Evolutionary conservation across 2,888 invertebrate genomes (phyloP), one percentile per base, ranked within the genome.

Genomic region (Orchesellides sinensis): DNA sequence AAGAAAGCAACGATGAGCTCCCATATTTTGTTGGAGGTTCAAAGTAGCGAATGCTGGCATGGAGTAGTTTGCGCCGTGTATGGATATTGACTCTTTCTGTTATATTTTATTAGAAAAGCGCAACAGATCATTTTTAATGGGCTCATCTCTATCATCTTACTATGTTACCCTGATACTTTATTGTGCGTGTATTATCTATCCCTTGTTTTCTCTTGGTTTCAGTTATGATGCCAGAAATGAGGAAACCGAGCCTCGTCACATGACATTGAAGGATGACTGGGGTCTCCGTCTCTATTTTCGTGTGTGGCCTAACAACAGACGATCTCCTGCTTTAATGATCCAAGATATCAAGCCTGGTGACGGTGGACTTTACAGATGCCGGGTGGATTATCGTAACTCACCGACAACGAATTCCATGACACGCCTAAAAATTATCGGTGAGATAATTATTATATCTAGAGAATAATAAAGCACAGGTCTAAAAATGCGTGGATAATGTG

Each of bases 381-480:
- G 97, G 87, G 95, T 97, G 86, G 97, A 97, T 91, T 97, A 96
- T 89, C 93, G 94, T 83, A 94, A 96, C 90, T 95, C 96, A 0
- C 96, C 96, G 0, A 97, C 97, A 0, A 93, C 95, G 89, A 97
- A 97, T 90, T 96, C 94, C 89, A 93, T 93, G 89, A 94, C 96
- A 89, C 96, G 96, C 90, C 92, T 97, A 88, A 96, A 95, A 88
- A 93, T 97, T 89, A 94, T 97, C 89, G 96, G 97, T 97, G 91
- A 93, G 94, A 92, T 65, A 59, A 25, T 59, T 52, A 59, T 75
- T 40, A 14, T 40, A 8, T 40, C 40, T n/a, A n/a, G n/a, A n/a
- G n/a, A n/a, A n/a, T n/a, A n/a, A n/a, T n/a, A n/a, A n/a, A n/a
- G n/a, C n/a, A n/a, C n/a, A n/a, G n/a, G n/a, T n/a, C n/a, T n/a